Percentiles rank a stretch among this genome's conserved stretches.
Conservation (phyloP, 1,140 invertebrate genomes). For the Lordiphosa mommai region DNA sequence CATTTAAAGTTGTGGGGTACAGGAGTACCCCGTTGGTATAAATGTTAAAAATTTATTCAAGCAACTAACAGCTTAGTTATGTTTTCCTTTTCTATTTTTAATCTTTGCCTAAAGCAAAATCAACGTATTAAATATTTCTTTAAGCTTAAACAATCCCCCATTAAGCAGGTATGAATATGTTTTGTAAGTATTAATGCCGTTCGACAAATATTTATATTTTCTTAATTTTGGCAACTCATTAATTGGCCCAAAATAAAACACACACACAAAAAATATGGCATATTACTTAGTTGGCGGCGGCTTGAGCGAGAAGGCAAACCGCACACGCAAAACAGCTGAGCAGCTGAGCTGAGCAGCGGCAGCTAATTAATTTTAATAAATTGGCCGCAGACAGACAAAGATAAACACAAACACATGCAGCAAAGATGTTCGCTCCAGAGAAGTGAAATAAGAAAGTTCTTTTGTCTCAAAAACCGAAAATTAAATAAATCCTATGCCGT, state of each 20-base stretch:
- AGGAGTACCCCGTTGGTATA: too few relatives aligned
- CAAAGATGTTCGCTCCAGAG: conserved; percentile 21
- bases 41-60: too few relatives aligned
- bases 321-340: conserved; percentile 8
- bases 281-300: conserved; percentile 15
- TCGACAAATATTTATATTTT: conserved; percentile 33
- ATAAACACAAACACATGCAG: conserved; percentile 2
- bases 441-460: not conserved
- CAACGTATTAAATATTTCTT: too few relatives aligned
- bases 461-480: conserved; percentile 53
- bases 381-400: conserved; percentile 47
- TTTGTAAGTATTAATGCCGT: conserved; percentile 8
- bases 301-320: conserved; percentile 27
- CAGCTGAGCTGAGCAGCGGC: conserved; percentile 20
- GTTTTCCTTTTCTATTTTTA: too few relatives aligned
- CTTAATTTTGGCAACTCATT: conserved; percentile 27
- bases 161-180: too few relatives aligned
- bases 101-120: too few relatives aligned
- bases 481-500: conserved; percentile 69
- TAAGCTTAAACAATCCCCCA: too few relatives aligned
- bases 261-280: conserved; percentile 9
- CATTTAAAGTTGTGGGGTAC: too few relatives aligned
- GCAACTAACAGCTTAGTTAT: too few relatives aligned
- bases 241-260: conserved; percentile 1
- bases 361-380: conserved; percentile 77